Conservation (phyloP, 2,888 invertebrate genomes). For the Protodeltote pygarga region DNA sequence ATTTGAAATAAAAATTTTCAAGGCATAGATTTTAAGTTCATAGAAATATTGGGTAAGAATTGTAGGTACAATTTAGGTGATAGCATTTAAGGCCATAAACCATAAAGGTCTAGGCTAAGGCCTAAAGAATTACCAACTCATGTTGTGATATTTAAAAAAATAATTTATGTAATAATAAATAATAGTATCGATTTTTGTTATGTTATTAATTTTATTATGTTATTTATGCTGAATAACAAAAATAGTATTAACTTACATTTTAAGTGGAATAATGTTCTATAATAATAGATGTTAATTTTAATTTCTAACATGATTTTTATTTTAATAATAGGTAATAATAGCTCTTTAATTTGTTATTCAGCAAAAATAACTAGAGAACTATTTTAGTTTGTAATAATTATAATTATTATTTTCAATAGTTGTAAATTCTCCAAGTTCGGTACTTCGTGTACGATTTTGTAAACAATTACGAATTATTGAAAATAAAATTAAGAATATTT, state of each 20-base stretch:
- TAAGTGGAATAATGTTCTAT: too few relatives aligned
- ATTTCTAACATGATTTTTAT: neutral
- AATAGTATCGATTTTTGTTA: conserved; percentile 16
- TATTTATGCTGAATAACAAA: conserved; percentile 13
- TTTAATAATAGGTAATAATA: too few relatives aligned
- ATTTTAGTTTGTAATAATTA: conserved; percentile 10
- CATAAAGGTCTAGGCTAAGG: neutral
- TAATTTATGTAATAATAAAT: conserved; percentile 19
- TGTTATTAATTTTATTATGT: neutral
- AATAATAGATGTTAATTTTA: too few relatives aligned
- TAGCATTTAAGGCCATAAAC: neutral
- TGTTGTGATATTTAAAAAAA: conserved; percentile 45
- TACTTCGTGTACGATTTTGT: conserved; percentile 52
- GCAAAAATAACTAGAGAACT: conserved; percentile 9
- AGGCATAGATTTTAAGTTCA: conserved; percentile 1
- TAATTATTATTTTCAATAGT: conserved; percentile 22
- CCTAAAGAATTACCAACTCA: conserved; percentile 26
- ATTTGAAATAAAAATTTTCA: neutral
- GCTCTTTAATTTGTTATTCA: conserved; percentile 11
- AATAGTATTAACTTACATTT: too few relatives aligned
- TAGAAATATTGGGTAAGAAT: conserved; percentile 20
- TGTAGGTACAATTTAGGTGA: conserved; percentile 2
- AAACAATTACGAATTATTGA: conserved; percentile 41
- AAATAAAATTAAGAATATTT: conserved; percentile 21
- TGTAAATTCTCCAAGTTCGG: conserved; percentile 34